Evolutionary conservation across 2,888 invertebrate genomes (phyloP), one percentile per base, ranked within the genome.

Genomic region (Laspeyria flexula): DNA sequence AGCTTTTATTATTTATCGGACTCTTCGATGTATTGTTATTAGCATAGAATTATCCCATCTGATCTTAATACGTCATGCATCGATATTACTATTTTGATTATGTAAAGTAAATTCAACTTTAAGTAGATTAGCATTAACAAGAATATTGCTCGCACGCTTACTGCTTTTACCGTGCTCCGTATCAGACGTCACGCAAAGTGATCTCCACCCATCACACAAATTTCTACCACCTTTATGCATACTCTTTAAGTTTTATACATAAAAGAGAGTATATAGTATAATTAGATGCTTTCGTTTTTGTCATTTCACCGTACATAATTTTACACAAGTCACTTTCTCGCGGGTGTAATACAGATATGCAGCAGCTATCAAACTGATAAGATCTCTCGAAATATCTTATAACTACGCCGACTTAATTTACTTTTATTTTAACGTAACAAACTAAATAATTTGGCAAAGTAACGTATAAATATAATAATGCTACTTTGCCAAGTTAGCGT

Each of bases 271-370:
- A 73, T 71, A 71, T 73, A 64, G 68, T 75, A 60, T 70, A 79
- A 80, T 83, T 78, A 78, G 60, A 57, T 69, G 73, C 79, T 83
- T 83, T 83, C 81, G 63, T 73, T 72, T 72, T 74, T 72, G 65
- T 63, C 65, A 70, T 66, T 67, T 69, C 60, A 60, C 65, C 57
- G 62, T 65, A 59, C 56, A 58, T 62, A 58, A 53, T 52, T 60
- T 55, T 55, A 46, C 31, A 54, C 56, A 59, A 54, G 27, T 34
- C 43, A 68, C 70, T 65, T 67, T 67, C 65, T 55, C 59, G 40
- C 55, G 33, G 40, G 58, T 39, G 23, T 40, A 15, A 7, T 33
- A 50, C 30, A 51, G 38, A 52, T 29, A 54, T 39, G 15, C 5
- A 33, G 50, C 33, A 48, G 42, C 49, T 35, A 52, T 38, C 47